Evolutionary conservation across 1,140 invertebrate genomes (phyloP).

Genomic region (Drosophila biarmipes): DNA sequence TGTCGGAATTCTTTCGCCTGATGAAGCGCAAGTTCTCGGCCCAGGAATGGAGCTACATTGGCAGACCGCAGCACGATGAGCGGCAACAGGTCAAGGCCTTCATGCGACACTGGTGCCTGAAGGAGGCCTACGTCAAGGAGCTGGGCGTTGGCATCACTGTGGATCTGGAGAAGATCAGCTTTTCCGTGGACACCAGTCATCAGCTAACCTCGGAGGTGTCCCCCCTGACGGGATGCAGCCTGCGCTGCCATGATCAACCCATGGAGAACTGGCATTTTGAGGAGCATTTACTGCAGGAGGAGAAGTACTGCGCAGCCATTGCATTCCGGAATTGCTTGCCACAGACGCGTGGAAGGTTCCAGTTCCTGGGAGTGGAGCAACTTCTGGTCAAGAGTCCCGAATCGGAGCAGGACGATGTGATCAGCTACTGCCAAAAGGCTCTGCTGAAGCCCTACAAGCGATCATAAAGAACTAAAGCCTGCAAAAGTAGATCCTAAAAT

Average conservation of each 20-base stretch:
- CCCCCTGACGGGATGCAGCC: constrained; percentile 88
- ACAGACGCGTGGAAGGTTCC: constrained; percentile 76
- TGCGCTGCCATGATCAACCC: constrained; percentile 88
- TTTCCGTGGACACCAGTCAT: constrained; percentile 87
- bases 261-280: constrained; percentile 92
- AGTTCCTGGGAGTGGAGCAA: constrained; percentile 85
- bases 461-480: constrained; percentile 35
- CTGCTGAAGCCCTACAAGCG: constrained; percentile 65
- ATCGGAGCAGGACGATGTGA: constrained; percentile 85
- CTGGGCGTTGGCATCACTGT: constrained; percentile 93
- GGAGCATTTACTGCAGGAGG: constrained; percentile 92
- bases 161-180: constrained; percentile 90
- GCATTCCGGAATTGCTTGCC: constrained; percentile 85
- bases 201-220: constrained; percentile 84
- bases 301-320: constrained; percentile 92
- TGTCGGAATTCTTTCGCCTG: constrained; percentile 92
- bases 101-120: constrained; percentile 96
- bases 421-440: constrained; percentile 85
- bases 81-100: constrained; percentile 89
- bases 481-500: constrained; percentile 24
- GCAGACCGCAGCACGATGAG: constrained; percentile 84
- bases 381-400: constrained; percentile 84
- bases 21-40: constrained; percentile 93
- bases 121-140: constrained; percentile 98
- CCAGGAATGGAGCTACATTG: constrained; percentile 92